Base-by-base conservation (phyloP, 2,797 vertebrate species). In the Kryptolebias ocellatus region DNA sequence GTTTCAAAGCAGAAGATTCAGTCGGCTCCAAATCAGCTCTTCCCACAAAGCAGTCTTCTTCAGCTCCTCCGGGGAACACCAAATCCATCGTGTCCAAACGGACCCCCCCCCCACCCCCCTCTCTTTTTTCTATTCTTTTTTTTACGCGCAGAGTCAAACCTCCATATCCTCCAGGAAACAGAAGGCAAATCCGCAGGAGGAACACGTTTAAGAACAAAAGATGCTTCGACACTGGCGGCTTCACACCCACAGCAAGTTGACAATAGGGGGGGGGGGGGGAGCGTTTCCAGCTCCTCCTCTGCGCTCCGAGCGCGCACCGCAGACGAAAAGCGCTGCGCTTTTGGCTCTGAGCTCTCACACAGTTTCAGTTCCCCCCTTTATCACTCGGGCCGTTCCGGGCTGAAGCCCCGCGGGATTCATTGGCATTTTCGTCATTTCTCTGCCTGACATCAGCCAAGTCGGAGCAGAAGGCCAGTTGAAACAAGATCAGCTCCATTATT, bases 251-350 rank as follows among this genome's bases (percentile, higher is more conserved):
- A 24, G 4, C 5, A 74, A 50, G 17, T 72, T 86, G 86, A 81
- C 80, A 61, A 78, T 68, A 53, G 74, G 71, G 74, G 70, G 54
- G 74, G 71, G 74, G 79, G 72, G 69, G 16, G n/a, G 37, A 24
- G 0, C 2, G 9, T 11, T 9, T 14, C 47, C 81, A 37, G 78
- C 89, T 87, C 87, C 90, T 87, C 89, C 90, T 88, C 75, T 70
- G 28, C 34, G 0, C 34, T 20, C 15, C 1, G 55, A 0, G 37
- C 45, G 47, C 24, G 57, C 12, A 2, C 5, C 52, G 46, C 56
- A 50, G 42, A 34, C 9, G 31, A 45, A 39, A 58, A 53, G 27
- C 39, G 12, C 50, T 0, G 29, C 27, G 4, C 20, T 24, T 14
- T 1, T 20, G 45, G 31, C 31, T 34, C 39, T 20, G 29, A 1